Percentiles rank a stretch among this genome's conserved stretches.
phyloP scores from a whole-genome alignment of 1,140 invertebrate species.

The Diprion similis region DNA sequence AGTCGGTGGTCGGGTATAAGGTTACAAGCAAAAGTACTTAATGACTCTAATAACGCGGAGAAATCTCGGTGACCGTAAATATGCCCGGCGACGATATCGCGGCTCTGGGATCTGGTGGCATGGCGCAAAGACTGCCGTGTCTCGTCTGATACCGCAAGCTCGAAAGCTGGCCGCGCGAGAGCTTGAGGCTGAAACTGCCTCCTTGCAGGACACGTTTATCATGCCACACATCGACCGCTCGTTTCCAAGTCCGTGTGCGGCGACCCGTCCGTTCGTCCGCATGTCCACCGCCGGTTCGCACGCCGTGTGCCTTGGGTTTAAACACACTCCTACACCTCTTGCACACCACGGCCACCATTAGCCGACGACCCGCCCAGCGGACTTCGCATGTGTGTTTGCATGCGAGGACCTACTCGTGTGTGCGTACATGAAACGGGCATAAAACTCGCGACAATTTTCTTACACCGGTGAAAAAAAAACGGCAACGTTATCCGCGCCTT shows the following conservation, averaged over 20 bases:
- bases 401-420: too few species aligned
- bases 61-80: slow-evolving; percentile 58
- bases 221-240: slow-evolving; percentile 4
- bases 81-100: slow-evolving; percentile 48
- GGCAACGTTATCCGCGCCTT: background rate
- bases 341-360: background rate
- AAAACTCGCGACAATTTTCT: background rate
- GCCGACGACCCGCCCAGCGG: background rate
- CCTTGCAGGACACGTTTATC: background rate
- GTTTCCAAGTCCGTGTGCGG: background rate
- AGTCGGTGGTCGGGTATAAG: slow-evolving; percentile 19
- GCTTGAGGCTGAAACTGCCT: slow-evolving; percentile 6
- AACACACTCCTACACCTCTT: background rate
- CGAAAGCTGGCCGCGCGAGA: background rate
- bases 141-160: slow-evolving; percentile 50
- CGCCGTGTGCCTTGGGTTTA: background rate
- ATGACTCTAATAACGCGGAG: slow-evolving; percentile 55
- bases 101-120: slow-evolving; percentile 48
- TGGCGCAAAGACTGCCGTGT: slow-evolving; percentile 56
- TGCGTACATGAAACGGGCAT: background rate
- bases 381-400: background rate
- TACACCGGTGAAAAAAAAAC: background rate
- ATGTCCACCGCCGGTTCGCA: background rate
- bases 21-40: slow-evolving; percentile 45
- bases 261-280: background rate